These are phyloP conservation scores for Pachymerium ferrugineum DNA, from an alignment of 2,888 invertebrate species.

Conservation along the genomic window DNA sequence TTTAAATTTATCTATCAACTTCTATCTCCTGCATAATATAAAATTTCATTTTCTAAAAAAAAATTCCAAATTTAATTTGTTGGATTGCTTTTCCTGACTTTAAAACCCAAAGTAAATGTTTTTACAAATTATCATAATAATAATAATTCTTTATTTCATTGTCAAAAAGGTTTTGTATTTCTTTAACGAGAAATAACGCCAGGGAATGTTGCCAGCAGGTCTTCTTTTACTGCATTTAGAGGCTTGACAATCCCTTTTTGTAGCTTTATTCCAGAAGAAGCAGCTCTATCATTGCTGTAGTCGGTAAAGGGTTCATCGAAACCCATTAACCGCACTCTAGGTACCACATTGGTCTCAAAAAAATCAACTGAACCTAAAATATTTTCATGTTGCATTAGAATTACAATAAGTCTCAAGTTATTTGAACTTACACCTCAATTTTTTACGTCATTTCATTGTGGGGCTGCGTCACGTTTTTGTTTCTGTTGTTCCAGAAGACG, in stretches of 20 bases:
- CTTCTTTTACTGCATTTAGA: background rate
- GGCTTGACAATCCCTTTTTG: constrained; percentile 18
- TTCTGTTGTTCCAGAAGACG: constrained; percentile 74
- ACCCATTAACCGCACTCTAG: constrained; percentile 20
- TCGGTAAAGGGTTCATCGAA: background rate
- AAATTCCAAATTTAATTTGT: background rate
- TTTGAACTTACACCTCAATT: constrained; percentile 21
- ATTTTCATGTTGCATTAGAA: no score
- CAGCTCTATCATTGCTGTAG: constrained; percentile 19
- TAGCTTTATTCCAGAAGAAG: constrained; percentile 27
- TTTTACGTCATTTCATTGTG: constrained; percentile 44
- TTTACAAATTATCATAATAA: background rate
- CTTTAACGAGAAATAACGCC: constrained; percentile 9
- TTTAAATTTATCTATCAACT: background rate
- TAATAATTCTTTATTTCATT: constrained; percentile 7
- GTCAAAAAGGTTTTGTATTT: constrained; percentile 11
- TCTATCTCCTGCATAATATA: constrained; percentile 20
- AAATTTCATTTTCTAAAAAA: background rate
- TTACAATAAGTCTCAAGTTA: no score
- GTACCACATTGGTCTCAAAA: constrained; percentile 23
- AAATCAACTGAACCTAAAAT: constrained; percentile 14
- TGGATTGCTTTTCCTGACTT: constrained; percentile 15
- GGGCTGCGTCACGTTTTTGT: constrained; percentile 45
- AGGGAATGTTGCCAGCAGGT: constrained; percentile 19
- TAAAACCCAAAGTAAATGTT: background rate